These are phyloP conservation scores for Phymorhynchus buccinoides DNA, from an alignment of 1,140 invertebrate genomes.

Conservation along the genomic window DNA sequence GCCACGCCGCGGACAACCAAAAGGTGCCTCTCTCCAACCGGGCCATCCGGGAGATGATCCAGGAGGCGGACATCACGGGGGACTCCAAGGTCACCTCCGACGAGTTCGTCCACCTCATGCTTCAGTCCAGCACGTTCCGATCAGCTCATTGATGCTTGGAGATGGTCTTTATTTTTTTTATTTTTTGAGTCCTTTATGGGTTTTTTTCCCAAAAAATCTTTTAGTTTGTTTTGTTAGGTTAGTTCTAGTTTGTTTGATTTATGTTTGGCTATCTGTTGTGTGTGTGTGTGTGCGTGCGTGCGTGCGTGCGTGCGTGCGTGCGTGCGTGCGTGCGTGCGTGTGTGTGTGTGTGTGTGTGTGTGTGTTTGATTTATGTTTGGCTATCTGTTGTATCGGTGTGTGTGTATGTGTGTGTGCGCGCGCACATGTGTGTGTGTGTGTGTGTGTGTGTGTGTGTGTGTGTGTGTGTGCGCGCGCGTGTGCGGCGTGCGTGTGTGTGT, in stretches of 20 bases:
- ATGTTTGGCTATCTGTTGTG: not conserved
- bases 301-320: slow-evolving; percentile 23
- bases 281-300: slow-evolving; percentile 15
- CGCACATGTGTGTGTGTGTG: not conserved
- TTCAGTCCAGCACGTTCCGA: slow-evolving; percentile 58
- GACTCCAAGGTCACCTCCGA: slow-evolving; percentile 59
- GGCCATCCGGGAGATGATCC: slow-evolving; percentile 66
- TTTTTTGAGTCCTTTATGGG: not conserved
- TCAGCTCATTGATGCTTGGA: not conserved
- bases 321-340: slow-evolving; percentile 19
- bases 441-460: not conserved
- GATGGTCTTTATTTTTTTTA: not conserved
- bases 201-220: no score
- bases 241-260: no score
- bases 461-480: not conserved
- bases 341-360: not conserved
- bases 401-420: not conserved
- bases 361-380: no score
- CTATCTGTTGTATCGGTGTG: not conserved
- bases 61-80: slow-evolving; percentile 67
- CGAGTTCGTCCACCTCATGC: slow-evolving; percentile 65
- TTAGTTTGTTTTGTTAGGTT: no score
- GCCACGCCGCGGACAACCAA: slow-evolving; percentile 50
- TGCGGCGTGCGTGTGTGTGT: no score
- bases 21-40: slow-evolving; percentile 59